Conservation (phyloP, 2,113 vertebrate genomes). For the Hyperopisus bebe region DNA sequence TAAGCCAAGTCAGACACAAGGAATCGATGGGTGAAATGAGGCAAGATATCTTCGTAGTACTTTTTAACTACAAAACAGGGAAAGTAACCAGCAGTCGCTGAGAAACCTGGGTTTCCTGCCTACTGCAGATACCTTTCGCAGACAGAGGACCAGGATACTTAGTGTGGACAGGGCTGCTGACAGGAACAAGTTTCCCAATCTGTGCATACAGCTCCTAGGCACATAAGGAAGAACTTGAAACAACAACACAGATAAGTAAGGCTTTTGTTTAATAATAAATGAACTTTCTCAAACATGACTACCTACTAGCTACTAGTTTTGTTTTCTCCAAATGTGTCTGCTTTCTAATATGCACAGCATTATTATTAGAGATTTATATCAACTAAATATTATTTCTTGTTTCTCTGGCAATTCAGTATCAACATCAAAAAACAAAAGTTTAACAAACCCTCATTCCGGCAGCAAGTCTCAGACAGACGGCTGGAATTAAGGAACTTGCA, state of each 20-base stretch:
- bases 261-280: neutral
- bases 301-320: neutral
- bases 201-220: neutral
- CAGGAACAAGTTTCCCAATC: neutral
- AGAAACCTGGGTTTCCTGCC: neutral
- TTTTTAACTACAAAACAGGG: neutral
- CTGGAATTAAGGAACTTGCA: neutral
- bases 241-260: neutral
- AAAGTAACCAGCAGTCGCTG: neutral
- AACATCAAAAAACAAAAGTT: neutral
- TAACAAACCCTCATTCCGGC: neutral
- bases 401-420: neutral
- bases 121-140: neutral
- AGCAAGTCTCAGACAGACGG: neutral
- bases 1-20: neutral
- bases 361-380: neutral
- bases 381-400: neutral
- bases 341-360: neutral
- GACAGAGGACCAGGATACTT: neutral
- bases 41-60: neutral
- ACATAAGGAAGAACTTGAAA: neutral
- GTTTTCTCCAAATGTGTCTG: neutral
- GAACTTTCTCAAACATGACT: neutral
- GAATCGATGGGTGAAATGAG: neutral
- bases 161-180: neutral